Conservation (phyloP, 2,888 invertebrate species). For the Nemoura dubitans region DNA sequence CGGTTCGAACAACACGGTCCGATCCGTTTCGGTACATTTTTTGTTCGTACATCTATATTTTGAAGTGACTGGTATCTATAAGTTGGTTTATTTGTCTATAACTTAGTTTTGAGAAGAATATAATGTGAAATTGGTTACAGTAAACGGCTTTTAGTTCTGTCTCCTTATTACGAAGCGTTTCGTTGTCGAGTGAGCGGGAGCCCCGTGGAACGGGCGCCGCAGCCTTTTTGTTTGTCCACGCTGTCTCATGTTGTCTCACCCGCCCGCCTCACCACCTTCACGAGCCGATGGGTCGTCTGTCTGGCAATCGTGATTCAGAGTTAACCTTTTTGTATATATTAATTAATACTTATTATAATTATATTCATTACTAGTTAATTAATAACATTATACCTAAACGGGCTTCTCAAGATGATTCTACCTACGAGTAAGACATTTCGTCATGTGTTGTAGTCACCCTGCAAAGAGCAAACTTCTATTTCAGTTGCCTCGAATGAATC, state of each 20-base stretch:
- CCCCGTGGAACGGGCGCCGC: neutral
- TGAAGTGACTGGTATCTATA: conserved; percentile 3
- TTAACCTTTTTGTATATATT: conserved; percentile 52
- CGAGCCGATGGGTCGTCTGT: neutral
- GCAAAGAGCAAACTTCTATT: conserved; percentile 30
- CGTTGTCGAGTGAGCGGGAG: neutral
- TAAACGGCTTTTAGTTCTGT: conserved; percentile 12
- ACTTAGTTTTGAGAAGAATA: conserved; percentile 14
- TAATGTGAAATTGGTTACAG: neutral
- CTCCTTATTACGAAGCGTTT: neutral
- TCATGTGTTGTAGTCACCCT: conserved; percentile 39
- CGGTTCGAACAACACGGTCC: neutral
- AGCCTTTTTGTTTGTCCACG: neutral
- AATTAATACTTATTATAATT: conserved; percentile 49
- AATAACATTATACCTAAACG: conserved; percentile 45
- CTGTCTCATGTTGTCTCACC: neutral
- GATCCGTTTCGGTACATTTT: neutral
- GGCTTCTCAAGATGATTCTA: conserved; percentile 50
- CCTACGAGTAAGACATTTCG: conserved; percentile 36
- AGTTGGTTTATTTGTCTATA: conserved; percentile 10
- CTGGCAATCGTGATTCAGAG: conserved; percentile 47
- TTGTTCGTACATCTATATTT: neutral
- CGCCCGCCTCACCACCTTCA: neutral
- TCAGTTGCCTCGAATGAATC: conserved; percentile 21
- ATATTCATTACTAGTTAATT: conserved; percentile 38